These are phyloP conservation scores for Clarias fuscus DNA, from an alignment of 2,797 vertebrate genomes.

Conservation along the genomic window DNA sequence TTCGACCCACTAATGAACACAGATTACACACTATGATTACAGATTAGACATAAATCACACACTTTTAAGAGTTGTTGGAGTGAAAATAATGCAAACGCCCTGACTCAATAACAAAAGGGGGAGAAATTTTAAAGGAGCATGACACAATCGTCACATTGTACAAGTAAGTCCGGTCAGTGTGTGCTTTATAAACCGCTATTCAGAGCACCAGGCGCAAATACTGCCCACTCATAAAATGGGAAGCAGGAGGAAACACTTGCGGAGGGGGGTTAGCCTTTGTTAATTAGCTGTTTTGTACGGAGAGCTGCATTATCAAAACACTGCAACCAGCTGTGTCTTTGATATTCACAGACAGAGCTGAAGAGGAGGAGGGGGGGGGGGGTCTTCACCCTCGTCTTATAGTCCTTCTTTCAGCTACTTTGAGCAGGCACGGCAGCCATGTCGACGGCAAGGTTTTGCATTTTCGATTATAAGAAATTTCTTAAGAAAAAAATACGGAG, in stretches of 20 bases:
- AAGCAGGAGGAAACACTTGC: slow-evolving; percentile 65
- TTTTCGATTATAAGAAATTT: slow-evolving; percentile 26
- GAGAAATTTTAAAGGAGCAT: slow-evolving; percentile 64
- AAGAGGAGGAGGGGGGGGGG: slow-evolving; percentile 51
- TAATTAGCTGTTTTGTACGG: slow-evolving; percentile 89
- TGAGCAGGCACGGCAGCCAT: slow-evolving; percentile 52
- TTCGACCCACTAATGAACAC: background rate
- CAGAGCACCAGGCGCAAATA: slow-evolving; percentile 62
- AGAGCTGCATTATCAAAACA: slow-evolving; percentile 86
- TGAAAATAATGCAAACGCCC: slow-evolving; percentile 69
- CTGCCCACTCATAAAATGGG: slow-evolving; percentile 76
- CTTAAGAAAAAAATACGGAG: background rate
- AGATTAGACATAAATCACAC: slow-evolving; percentile 19
- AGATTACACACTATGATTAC: background rate
- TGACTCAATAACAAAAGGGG: slow-evolving; percentile 60
- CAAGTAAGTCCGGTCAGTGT: slow-evolving; percentile 58
- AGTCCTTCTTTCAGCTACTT: slow-evolving; percentile 66
- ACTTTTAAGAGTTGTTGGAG: slow-evolving; percentile 58
- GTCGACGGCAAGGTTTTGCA: slow-evolving; percentile 43
- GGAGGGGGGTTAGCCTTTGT: slow-evolving; percentile 74
- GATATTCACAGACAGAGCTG: slow-evolving; percentile 79
- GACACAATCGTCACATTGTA: slow-evolving; percentile 76
- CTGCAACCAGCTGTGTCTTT: slow-evolving; percentile 90
- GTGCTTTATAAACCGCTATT: slow-evolving; percentile 75
- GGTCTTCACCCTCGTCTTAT: slow-evolving; percentile 67